Evolutionary conservation across 2,113 vertebrate species (phyloP), one percentile per base, ranked within the genome.

Genomic region (Apeltes quadracus): DNA sequence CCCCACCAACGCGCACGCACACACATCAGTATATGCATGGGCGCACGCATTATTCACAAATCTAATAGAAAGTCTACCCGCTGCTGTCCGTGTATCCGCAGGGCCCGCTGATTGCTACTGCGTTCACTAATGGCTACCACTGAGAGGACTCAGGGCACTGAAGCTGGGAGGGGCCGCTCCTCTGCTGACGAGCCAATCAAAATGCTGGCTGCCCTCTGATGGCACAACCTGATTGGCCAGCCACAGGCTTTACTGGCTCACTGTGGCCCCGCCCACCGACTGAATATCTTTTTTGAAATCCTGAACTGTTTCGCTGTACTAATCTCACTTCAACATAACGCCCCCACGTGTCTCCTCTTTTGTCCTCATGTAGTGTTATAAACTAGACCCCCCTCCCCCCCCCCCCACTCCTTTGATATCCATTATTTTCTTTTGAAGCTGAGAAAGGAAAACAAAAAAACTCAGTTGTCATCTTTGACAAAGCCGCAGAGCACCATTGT

Each of bases 71-170:
- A 54, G 58, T 61, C 25, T 65, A 36, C 61, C 79, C 46, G 16
- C 41, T 61, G 5, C 38, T 55, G 29, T 43, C 9, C 23, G 3
- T 72, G 67, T 50, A 44, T 83, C 84, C 72, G 12, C 84, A 97
- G 96, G 96, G 96, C 82, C 97, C 96, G 76, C 95, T 98, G 95
- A 98, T 98, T 92, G 97, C 97, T 90, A 98, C 97, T 92, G 97
- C 97, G 77, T 98, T 98, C 91, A 98, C 96, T 92, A 98, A 98
- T 82, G 97, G 97, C 90, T 98, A 98, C 94, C 97, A 98, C 95
- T 98, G 96, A 98, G 84, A 76, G 50, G 18, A 75, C 85, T 89
- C 88, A 79, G 83, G 88, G 89, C 87, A 82, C 78, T 41, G 76
- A 79, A 76, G 88, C 87, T 64, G 71, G 87, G 87, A 84, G 81